phyloP scores from a whole-genome alignment of 2,888 invertebrate species.

The Trissoscelio sp. region DNA sequence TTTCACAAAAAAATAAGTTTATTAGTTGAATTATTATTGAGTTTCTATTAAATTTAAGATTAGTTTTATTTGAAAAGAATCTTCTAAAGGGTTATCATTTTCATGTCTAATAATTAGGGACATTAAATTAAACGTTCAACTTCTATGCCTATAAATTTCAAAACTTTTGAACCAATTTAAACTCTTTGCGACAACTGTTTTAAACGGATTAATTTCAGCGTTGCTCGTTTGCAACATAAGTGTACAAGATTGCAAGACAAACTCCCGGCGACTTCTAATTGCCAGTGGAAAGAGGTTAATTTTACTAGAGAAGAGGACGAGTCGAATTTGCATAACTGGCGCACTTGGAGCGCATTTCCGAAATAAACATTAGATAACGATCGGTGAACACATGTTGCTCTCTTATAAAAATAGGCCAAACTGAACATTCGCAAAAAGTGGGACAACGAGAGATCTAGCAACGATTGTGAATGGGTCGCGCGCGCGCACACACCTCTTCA shows the following conservation, averaged over 20 bases:
- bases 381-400: conserved; percentile 39
- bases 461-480: conserved; percentile 10
- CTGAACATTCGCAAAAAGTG: conserved; percentile 39
- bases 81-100: too few relatives aligned
- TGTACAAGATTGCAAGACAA: neutral
- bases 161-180: too few relatives aligned
- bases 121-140: too few relatives aligned
- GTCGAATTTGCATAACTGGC: conserved; percentile 39
- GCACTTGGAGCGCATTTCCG: conserved; percentile 38
- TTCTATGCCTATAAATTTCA: too few relatives aligned
- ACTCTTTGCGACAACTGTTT: too few relatives aligned
- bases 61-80: too few relatives aligned
- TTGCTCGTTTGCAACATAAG: too few relatives aligned
- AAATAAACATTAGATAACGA: conserved; percentile 57
- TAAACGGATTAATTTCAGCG: too few relatives aligned
- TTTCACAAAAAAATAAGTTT: too few relatives aligned
- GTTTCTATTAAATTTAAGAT: too few relatives aligned
- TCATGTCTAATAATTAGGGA: too few relatives aligned
- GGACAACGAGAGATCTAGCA: conserved; percentile 18
- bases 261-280: conserved; percentile 3
- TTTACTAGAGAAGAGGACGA: neutral
- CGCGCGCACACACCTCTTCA: neutral
- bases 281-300: conserved; percentile 20
- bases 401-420: conserved; percentile 46
- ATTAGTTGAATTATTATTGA: too few relatives aligned